Base-by-base conservation (phyloP, 2,113 vertebrate species). In the Lophochroa leadbeateri region DNA sequence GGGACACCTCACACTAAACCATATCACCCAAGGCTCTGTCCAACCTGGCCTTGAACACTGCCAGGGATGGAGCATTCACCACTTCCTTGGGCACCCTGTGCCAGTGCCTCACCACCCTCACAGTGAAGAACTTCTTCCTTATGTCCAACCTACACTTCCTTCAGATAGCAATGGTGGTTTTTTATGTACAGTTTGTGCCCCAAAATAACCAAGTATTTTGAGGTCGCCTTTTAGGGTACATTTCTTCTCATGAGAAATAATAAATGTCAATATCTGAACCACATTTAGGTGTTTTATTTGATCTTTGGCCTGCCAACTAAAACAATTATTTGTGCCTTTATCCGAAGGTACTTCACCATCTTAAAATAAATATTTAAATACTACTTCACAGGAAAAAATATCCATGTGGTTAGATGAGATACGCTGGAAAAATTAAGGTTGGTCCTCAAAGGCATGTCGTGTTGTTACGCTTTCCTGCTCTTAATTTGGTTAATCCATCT, bases 281-380 rank as follows among this genome's bases (percentile, higher is more conserved):
- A 53, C 49, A 63, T 79, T 86, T 94, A n/a, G 63, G 60, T 83
- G 60, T 96, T 97, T 92, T 63, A 68, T 91, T 95, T 86, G 24
- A 86, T 91, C 63, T 71, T 11, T 8, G 29, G 29, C 28, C 68
- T 92, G 72, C 95, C 94, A 82, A 96, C 29, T 87, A 76, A 96
- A 97, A 96, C 63, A 82, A 90, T 86, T 86, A 68, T 82, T 88
- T 90, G 77, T 97, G 74, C 90, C 84, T 86, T 90, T 96, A 94
- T 80, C n/a, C 65, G 39, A 94, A 94, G 87, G 91, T 68, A 92
- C 69, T 94, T 94, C 86, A 83, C 69, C 60, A 58, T 90, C 92
- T 97, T 39, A 96, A 97, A 97, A 97, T 78, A 97, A 97, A 97
- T 95, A 96, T 98, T 97, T 97, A 90, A 97, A 86, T 93, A 63